Percentiles rank a stretch among this genome's conserved stretches.
Conservation (phyloP, 2,888 invertebrate species). For the Flabesymbios commensalis region DNA sequence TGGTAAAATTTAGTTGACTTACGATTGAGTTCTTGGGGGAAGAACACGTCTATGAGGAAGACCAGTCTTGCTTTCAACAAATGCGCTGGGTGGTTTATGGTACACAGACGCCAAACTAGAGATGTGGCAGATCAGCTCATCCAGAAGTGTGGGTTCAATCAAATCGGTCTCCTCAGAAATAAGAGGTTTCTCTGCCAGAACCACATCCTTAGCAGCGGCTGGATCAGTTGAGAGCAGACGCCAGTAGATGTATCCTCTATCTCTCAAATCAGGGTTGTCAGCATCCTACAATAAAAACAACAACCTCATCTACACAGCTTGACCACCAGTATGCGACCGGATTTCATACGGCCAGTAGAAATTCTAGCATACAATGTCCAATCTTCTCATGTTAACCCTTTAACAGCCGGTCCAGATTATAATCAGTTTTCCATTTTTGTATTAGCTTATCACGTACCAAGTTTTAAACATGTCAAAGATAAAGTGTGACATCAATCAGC, state of each 20-base stretch:
- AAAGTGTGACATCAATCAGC: too few species aligned
- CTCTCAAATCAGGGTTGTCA: constrained; percentile 97
- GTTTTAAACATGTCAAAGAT: too few species aligned
- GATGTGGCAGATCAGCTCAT: constrained; percentile 98
- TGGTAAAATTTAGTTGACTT: constrained; percentile 7
- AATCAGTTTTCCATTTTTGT: too few species aligned
- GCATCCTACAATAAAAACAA: constrained; percentile 67
- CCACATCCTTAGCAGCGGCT: constrained; percentile 96
- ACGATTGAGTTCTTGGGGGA: constrained; percentile 35
- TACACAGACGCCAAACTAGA: constrained; percentile 97
- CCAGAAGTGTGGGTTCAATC: constrained; percentile 92
- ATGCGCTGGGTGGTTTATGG: constrained; percentile 98
- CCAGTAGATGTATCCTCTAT: constrained; percentile 99
- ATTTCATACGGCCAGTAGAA: too few species aligned
- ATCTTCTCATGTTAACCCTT: too few species aligned
- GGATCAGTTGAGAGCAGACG: constrained; percentile 97
- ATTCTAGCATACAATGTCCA: too few species aligned
- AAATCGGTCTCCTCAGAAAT: constrained; percentile 99
- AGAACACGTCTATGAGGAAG: constrained; percentile 64
- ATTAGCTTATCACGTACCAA: too few species aligned
- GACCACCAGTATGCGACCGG: too few species aligned
- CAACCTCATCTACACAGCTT: too few species aligned
- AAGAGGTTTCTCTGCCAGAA: constrained; percentile 96
- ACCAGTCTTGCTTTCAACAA: constrained; percentile 78
- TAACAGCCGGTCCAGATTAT: too few species aligned